phyloP scores from a whole-genome alignment of 2,888 invertebrate genomes.

The Endomychus coccineus region DNA sequence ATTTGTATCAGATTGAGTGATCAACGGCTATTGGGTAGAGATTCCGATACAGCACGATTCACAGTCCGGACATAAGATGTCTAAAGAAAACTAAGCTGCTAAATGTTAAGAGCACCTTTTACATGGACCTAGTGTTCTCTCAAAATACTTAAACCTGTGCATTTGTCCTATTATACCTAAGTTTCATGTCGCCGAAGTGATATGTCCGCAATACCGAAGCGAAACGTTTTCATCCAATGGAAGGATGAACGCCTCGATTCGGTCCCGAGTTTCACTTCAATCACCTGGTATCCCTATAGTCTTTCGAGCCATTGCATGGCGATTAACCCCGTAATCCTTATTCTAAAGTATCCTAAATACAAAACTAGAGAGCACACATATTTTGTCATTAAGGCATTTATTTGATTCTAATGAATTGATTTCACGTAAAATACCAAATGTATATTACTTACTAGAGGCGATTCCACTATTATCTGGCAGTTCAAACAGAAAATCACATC shows the following conservation, averaged over 20 bases:
- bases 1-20: too few relatives aligned
- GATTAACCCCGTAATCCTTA: constrained; percentile 24
- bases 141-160: constrained; percentile 32
- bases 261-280: constrained; percentile 25
- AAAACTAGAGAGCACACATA: constrained; percentile 33
- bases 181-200: too few relatives aligned
- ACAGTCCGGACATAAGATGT: too few relatives aligned
- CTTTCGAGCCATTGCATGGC: constrained; percentile 32
- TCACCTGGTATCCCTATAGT: constrained; percentile 44
- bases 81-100: constrained; percentile 10
- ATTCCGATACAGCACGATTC: background rate
- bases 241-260: too few relatives aligned
- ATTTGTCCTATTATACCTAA: too few relatives aligned
- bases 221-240: too few relatives aligned
- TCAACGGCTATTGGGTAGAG: background rate
- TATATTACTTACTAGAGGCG: too few relatives aligned
- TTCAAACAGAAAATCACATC: too few relatives aligned
- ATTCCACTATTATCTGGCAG: too few relatives aligned
- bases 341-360: constrained; percentile 26
- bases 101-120: constrained; percentile 30
- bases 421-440: too few relatives aligned
- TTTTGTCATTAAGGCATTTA: constrained; percentile 35
- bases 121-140: constrained; percentile 34
- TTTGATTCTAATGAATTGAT: constrained; percentile 19
- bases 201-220: too few relatives aligned